Conservation (phyloP, 2,113 vertebrate species). For the Ancistrus triradiatus region DNA sequence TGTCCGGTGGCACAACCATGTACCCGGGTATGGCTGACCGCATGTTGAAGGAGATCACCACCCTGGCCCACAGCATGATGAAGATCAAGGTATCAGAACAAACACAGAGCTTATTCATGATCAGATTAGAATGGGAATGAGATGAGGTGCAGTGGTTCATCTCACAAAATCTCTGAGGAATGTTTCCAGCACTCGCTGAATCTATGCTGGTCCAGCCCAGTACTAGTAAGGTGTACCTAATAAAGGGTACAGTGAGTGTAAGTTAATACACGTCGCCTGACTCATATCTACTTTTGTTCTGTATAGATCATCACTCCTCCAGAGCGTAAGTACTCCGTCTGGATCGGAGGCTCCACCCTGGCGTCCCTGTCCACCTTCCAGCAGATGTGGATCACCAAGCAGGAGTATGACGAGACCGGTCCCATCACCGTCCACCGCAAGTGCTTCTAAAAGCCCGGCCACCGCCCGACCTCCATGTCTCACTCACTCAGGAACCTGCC, state of each 20-base stretch:
- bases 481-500: slow-evolving; percentile 66
- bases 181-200: too few relatives aligned
- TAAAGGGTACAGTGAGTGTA: too few relatives aligned
- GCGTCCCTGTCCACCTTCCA: slow-evolving; percentile 98
- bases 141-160: too few relatives aligned
- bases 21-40: slow-evolving; percentile 96
- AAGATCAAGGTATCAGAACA: slow-evolving; percentile 98
- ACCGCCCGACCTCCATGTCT: slow-evolving; percentile 30
- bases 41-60: slow-evolving; percentile 97
- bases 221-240: too few relatives aligned
- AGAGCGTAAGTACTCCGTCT: slow-evolving; percentile 96
- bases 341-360: slow-evolving; percentile 96
- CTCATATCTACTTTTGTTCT: neutral
- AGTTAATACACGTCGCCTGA: too few relatives aligned
- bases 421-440: slow-evolving; percentile 95
- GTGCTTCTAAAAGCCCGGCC: slow-evolving; percentile 82
- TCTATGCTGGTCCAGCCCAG: too few relatives aligned
- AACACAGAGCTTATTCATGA: too few relatives aligned
- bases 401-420: slow-evolving; percentile 92
- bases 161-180: too few relatives aligned
- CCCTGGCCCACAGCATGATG: slow-evolving; percentile 96
- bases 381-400: slow-evolving; percentile 98
- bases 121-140: too few relatives aligned
- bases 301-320: slow-evolving; percentile 91
- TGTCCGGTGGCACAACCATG: slow-evolving; percentile 97